Conservation (phyloP, 2,797 vertebrate species). For the Cuniculus paca region DNA sequence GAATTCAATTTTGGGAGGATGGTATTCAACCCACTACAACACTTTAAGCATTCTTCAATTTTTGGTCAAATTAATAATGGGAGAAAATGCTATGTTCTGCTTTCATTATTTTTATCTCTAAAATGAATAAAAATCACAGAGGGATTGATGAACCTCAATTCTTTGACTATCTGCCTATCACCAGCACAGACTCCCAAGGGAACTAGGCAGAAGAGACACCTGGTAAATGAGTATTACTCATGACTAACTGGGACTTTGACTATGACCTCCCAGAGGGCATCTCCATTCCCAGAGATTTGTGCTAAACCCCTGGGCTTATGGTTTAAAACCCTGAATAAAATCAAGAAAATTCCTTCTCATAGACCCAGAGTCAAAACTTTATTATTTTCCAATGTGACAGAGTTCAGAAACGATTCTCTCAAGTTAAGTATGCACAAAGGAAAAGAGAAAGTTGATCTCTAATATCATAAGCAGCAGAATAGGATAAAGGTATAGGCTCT, state of each 20-base stretch:
- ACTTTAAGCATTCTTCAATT: conserved; percentile 23
- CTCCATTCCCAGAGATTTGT: neutral
- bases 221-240: neutral
- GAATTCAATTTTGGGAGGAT: neutral
- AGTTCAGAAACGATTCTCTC: conserved; percentile 33
- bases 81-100: conserved; percentile 4
- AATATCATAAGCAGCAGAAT: neutral
- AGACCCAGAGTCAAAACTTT: conserved; percentile 37
- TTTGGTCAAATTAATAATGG: conserved; percentile 48
- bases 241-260: conserved; percentile 5
- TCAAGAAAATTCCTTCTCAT: conserved; percentile 34
- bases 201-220: neutral
- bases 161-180: neutral
- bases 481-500: conserved; percentile 11
- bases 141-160: neutral
- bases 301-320: neutral
- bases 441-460: neutral
- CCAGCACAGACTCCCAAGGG: neutral
- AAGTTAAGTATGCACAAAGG: conserved; percentile 36
- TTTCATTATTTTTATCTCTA: conserved; percentile 37
- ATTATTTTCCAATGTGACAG: conserved; percentile 41
- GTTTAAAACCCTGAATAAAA: conserved; percentile 16
- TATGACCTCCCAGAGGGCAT: neutral
- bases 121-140: conserved; percentile 27
- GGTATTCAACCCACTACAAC: conserved; percentile 6